These are phyloP conservation scores for Gisinianus flammeolus DNA, from an alignment of 2,888 invertebrate species.

Conservation along the genomic window DNA sequence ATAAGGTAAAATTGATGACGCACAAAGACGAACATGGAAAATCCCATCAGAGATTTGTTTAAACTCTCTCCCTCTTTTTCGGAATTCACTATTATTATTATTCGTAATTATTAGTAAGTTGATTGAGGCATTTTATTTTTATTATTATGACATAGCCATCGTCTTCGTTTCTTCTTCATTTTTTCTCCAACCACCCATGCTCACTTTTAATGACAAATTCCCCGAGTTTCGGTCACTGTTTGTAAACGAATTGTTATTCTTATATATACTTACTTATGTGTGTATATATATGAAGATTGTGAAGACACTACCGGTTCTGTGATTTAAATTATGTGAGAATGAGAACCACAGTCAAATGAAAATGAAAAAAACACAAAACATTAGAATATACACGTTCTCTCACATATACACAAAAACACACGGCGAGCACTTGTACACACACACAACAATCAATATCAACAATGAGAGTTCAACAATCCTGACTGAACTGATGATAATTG, in stretches of 20 bases:
- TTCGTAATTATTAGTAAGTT: too few species aligned
- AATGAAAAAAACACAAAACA: neutral
- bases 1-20: neutral
- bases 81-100: too few species aligned
- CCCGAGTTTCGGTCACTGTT: neutral
- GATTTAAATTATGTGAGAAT: neutral
- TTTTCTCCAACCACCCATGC: conserved; percentile 12
- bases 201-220: neutral
- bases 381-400: neutral
- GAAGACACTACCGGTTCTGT: neutral
- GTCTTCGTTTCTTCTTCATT: conserved; percentile 24
- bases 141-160: neutral
- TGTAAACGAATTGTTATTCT: neutral
- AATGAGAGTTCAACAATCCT: conserved; percentile 43
- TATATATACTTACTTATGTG: neutral
- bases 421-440: neutral
- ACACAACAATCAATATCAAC: too few species aligned
- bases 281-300: neutral
- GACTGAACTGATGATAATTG: conserved; percentile 37
- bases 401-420: neutral
- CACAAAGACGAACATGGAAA: neutral
- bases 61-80: too few species aligned
- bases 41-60: neutral
- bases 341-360: neutral
- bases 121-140: neutral